These are phyloP conservation scores for Oscheius sp. DNA, from an alignment of 2,888 invertebrate species.

Conservation along the genomic window DNA sequence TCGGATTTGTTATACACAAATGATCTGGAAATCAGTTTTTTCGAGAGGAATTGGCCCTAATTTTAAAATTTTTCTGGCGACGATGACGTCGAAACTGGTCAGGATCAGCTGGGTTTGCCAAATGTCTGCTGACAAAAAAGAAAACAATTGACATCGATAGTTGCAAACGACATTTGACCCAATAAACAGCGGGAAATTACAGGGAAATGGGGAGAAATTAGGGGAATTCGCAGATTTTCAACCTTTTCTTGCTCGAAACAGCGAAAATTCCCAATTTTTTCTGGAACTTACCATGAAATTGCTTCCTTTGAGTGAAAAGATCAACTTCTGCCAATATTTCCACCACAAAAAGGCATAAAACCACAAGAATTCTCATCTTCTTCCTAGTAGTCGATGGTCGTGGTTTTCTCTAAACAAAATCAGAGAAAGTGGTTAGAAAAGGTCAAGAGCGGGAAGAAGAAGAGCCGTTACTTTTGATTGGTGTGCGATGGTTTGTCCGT, in stretches of 20 bases:
- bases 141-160: background rate
- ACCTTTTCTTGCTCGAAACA: too few species aligned
- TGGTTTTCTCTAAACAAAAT: background rate
- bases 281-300: conserved; percentile 12
- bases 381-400: too few species aligned
- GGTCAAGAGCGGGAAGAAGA: conserved; percentile 1
- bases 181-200: background rate
- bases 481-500: background rate
- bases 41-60: background rate
- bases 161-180: background rate
- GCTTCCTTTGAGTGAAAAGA: conserved; percentile 13
- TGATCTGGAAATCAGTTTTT: conserved; percentile 7
- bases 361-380: background rate
- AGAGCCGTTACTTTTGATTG: background rate
- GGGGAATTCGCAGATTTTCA: too few species aligned
- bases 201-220: too few species aligned
- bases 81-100: too few species aligned
- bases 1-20: background rate
- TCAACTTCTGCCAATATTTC: background rate
- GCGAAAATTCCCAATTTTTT: too few species aligned
- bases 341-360: background rate
- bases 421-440: background rate
- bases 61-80: too few species aligned
- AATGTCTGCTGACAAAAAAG: background rate
- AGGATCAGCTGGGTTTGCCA: background rate